Evolutionary conservation across 1,140 invertebrate genomes (phyloP), one percentile per base, ranked within the genome.

Genomic region (Ephestia elutella): DNA sequence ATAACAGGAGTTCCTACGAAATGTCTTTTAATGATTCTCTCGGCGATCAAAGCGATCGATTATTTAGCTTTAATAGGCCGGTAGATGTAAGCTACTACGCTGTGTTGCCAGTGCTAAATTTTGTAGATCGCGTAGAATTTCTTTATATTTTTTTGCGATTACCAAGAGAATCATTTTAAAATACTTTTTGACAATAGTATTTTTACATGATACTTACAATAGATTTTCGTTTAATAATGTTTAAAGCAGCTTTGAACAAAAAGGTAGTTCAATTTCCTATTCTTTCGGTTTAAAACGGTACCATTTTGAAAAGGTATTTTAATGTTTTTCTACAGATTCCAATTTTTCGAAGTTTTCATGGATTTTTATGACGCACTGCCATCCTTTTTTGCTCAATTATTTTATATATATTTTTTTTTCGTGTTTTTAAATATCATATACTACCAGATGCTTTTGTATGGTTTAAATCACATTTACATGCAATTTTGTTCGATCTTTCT

Each of bases 61-160:
- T 71, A 70, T 72, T 77, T 74, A 78, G 65, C 64, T 25, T 38
- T 69, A 60, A 53, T 54, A 53, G 57, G 67, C 60, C 64, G 65
- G 72, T 80, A 78, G 72, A 72, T 60, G 20, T 48, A 72, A 66
- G 72, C 76, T 81, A 81, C 71, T 68, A 63, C 49, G 66, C 71
- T 71, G 66, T 71, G 66, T 75, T 74, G 68, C 68, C 64, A 70
- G 54, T 53, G 62, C 61, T 72, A 76, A 75, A 75, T 60, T 25
- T 25, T 25, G 19, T 18, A n/a, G 13, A 53, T 53, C 50, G 50
- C 50, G 10, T 20, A 20, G 13, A 35, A 15, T 1, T 3, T 15
- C 2, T n/a, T 44, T 15, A 1, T n/a, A 3, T 15, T 44, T 15
- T 15, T 15, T n/a, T 28, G 2, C 1, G 21, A 25, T 7, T 17